A percentile compares a stretch with the other conserved stretches of the same genome.
Evolutionary conservation across 2,113 vertebrate genomes (phyloP).

Genomic region (Sander lucioperca): DNA sequence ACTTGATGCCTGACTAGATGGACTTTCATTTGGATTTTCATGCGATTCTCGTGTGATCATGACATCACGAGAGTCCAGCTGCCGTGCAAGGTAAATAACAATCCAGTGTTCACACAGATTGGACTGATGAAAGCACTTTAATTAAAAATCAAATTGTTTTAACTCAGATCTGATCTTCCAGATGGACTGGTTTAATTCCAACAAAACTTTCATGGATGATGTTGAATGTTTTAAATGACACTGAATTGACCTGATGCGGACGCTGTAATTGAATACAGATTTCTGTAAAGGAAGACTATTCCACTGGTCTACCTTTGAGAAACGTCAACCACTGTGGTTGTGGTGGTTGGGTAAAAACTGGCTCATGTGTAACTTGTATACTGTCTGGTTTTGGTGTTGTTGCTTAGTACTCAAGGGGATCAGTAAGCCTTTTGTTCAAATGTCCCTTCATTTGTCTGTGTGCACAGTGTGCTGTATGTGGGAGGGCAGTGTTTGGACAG

Average conservation of each 20-base stretch:
- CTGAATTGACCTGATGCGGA: not conserved
- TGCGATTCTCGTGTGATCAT: too few species aligned
- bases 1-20: too few species aligned
- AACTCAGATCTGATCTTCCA: not conserved
- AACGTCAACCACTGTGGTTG: not conserved
- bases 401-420: not conserved
- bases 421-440: not conserved
- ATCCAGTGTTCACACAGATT: too few species aligned
- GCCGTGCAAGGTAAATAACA: not conserved
- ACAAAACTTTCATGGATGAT: not conserved
- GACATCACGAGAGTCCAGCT: too few species aligned
- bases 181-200: not conserved
- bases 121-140: not conserved
- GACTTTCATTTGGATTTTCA: too few species aligned
- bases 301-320: not conserved
- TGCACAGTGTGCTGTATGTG: slow-evolving; percentile 1
- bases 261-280: not conserved
- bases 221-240: not conserved
- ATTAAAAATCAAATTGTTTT: not conserved
- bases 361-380: not conserved
- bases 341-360: not conserved
- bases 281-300: not conserved
- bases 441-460: not conserved
- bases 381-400: not conserved
- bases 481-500: not conserved